phyloP scores from a whole-genome alignment of 1,140 invertebrate genomes.

The Lysiphlebus fabarum region DNA sequence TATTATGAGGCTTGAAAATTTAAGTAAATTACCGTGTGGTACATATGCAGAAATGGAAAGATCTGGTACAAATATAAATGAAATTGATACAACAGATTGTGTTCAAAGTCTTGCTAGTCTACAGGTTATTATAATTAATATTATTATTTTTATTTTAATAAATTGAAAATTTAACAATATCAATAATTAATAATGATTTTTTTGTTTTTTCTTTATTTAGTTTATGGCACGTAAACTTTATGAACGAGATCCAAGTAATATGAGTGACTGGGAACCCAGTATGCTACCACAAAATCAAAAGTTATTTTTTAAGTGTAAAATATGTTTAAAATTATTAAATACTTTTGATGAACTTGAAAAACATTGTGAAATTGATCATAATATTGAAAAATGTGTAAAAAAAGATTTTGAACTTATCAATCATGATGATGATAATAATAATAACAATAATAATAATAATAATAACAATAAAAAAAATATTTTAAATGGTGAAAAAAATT shows the following conservation, averaged over 20 bases:
- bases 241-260: conserved; percentile 75
- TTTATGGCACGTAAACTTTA: conserved; percentile 77
- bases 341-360: conserved; percentile 44
- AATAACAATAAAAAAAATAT: no score
- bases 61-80: conserved; percentile 82
- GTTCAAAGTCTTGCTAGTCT: conserved; percentile 86
- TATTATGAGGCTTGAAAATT: conserved; percentile 89
- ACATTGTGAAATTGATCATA: conserved; percentile 47
- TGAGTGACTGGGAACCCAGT: conserved; percentile 60
- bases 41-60: conserved; percentile 92
- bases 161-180: no score
- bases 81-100: conserved; percentile 91
- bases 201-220: conserved; percentile 50
- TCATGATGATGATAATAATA: no score
- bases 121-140: conserved; percentile 49
- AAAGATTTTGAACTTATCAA: no score
- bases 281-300: conserved; percentile 34
- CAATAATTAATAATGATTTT: no score
- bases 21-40: conserved; percentile 91
- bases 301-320: conserved; percentile 42
- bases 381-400: no score
- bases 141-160: no score
- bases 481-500: no score
- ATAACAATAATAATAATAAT: no score
- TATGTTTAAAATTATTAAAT: conserved; percentile 38